These are phyloP conservation scores for Stenotaenia linearis DNA, from an alignment of 2,888 invertebrate genomes.

Conservation along the genomic window DNA sequence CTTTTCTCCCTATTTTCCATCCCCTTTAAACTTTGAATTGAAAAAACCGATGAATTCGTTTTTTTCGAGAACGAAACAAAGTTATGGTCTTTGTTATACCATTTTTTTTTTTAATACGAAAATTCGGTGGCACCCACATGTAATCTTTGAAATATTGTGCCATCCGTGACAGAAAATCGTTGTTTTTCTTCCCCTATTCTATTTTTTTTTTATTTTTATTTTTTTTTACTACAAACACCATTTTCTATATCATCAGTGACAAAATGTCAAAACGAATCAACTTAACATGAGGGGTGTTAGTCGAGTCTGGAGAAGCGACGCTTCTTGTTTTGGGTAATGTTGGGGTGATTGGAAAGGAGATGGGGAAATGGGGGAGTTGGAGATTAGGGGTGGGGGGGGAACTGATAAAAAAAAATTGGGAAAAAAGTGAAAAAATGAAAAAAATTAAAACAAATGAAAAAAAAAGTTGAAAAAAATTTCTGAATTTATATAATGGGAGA, in stretches of 20 bases:
- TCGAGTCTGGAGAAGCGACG: no score
- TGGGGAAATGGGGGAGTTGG: no score
- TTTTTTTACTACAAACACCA: not conserved
- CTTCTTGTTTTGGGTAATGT: no score
- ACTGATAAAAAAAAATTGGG: no score
- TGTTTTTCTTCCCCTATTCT: not conserved
- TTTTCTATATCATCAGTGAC: not conserved
- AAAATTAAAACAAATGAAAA: no score
- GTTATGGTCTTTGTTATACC: not conserved
- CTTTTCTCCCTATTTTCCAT: not conserved
- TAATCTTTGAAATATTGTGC: constrained; percentile 4
- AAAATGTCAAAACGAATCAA: not conserved
- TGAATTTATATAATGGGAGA: no score
- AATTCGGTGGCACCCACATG: not conserved
- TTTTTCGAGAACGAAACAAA: not conserved
- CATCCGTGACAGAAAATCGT: not conserved
- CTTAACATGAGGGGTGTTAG: no score
- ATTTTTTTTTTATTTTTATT: not conserved
- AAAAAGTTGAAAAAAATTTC: no score
- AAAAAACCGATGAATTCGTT: not conserved
- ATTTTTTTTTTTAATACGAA: not conserved
- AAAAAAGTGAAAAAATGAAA: no score
- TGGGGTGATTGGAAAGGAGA: no score
- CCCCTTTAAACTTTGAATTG: not conserved
- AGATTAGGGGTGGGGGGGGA: no score